phyloP scores from a whole-genome alignment of 2,113 vertebrate genomes.

The Gnathonemus longibarbis region DNA sequence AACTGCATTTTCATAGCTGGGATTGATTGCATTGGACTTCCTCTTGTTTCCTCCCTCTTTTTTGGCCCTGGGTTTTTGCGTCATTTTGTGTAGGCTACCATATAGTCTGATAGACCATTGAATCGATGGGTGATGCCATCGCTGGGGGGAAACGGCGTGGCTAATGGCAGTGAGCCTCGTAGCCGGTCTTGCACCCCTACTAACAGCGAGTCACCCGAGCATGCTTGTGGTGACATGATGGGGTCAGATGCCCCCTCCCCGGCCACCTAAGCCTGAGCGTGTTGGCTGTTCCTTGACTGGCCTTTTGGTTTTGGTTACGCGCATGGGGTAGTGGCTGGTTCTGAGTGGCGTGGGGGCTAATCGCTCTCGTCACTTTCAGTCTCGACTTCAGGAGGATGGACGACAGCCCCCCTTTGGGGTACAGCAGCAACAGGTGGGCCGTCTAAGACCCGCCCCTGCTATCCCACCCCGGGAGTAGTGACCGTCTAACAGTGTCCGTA shows the following conservation, averaged over 20 bases:
- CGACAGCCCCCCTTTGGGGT: conserved; percentile 62
- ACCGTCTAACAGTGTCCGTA: too few relatives aligned
- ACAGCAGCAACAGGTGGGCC: conserved; percentile 65
- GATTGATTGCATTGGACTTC: not conserved
- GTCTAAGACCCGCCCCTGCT: conserved; percentile 25
- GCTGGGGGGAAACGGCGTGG: not conserved
- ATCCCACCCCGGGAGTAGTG: not conserved
- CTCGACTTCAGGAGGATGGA: conserved; percentile 68
- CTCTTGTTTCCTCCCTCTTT: not conserved
- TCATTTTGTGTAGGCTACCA: not conserved
- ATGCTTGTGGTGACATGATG: not conserved
- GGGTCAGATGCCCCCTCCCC: not conserved
- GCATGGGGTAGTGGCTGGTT: not conserved
- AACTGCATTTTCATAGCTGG: not conserved
- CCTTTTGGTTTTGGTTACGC: not conserved
- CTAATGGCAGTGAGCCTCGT: not conserved
- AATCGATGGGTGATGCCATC: not conserved
- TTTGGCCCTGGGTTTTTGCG: not conserved
- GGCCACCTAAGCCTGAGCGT: not conserved
- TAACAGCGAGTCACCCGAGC: not conserved
- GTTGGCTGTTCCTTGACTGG: not conserved
- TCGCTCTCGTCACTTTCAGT: conserved; percentile 67
- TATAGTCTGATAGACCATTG: not conserved
- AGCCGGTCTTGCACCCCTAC: not conserved
- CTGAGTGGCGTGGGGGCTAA: conserved; percentile 41